These are phyloP conservation scores for Sylvilagus floridanus DNA, from an alignment of 2,797 vertebrate species.

Conservation along the genomic window DNA sequence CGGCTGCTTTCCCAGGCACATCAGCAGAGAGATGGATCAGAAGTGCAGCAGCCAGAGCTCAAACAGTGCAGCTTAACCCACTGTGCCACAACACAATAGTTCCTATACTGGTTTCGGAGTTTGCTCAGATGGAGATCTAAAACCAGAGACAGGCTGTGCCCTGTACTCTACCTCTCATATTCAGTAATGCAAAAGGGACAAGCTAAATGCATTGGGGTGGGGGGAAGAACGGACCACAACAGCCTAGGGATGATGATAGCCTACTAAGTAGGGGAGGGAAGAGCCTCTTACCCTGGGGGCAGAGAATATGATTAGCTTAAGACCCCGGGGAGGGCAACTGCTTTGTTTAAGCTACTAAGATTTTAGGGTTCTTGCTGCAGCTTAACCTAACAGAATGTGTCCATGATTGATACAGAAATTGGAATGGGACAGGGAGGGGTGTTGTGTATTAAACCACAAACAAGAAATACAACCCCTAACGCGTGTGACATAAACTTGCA, in stretches of 20 bases:
- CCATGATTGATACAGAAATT: background rate
- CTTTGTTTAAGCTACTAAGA: background rate
- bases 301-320: background rate
- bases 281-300: background rate
- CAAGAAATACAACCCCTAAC: background rate
- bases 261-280: background rate
- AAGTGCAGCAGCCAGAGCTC: no score
- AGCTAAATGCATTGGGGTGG: background rate
- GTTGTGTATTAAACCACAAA: background rate
- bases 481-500: background rate
- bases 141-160: background rate
- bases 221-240: background rate
- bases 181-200: background rate
- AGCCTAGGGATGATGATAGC: background rate
- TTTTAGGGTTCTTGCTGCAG: background rate
- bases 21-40: no score
- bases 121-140: background rate
- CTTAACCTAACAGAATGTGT: background rate
- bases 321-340: background rate
- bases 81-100: background rate
- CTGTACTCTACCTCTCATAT: background rate
- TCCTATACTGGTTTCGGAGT: background rate
- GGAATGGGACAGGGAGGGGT: background rate
- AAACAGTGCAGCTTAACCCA: no score
- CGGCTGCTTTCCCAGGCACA: no score